Evolutionary conservation across 2,888 invertebrate species (phyloP).

Genomic region (Noctua comes): DNA sequence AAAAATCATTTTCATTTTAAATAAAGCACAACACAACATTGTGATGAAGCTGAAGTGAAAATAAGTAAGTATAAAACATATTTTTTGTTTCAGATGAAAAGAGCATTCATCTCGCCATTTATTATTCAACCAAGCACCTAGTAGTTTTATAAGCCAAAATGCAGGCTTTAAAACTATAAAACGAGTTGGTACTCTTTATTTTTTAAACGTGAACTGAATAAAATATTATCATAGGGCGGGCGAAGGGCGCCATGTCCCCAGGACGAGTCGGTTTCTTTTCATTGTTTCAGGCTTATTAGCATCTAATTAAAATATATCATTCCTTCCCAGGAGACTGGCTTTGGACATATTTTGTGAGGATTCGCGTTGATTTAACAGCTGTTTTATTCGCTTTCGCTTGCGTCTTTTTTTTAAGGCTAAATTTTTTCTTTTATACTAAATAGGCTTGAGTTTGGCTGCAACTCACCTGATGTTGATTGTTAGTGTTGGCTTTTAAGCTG

Average conservation of each 20-base stretch:
- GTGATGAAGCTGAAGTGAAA: neutral
- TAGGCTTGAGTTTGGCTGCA: no score
- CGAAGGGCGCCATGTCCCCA: neutral
- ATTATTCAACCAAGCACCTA: conserved; percentile 24
- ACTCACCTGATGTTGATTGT: neutral
- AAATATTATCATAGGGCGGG: conserved; percentile 5
- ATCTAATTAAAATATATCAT: conserved; percentile 37
- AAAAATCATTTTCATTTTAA: neutral
- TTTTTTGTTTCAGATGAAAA: neutral
- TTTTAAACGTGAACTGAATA: conserved; percentile 44
- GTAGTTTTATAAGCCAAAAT: conserved; percentile 30
- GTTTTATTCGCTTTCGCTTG: no score
- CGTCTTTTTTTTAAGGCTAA: no score
- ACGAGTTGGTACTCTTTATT: conserved; percentile 18
- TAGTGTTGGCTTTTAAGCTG: neutral
- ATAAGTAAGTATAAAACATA: neutral
- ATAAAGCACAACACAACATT: neutral
- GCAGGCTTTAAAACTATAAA: conserved; percentile 39
- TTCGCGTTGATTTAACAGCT: no score
- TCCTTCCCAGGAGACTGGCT: neutral
- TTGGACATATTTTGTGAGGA: no score
- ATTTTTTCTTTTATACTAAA: no score
- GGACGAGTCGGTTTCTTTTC: neutral
- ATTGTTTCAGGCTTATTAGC: conserved; percentile 18
- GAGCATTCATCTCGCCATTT: conserved; percentile 31